A percentile compares a stretch with the other conserved stretches of the same genome.
Evolutionary conservation across 2,888 invertebrate genomes (phyloP).

Genomic region (Phorcus lineatus): DNA sequence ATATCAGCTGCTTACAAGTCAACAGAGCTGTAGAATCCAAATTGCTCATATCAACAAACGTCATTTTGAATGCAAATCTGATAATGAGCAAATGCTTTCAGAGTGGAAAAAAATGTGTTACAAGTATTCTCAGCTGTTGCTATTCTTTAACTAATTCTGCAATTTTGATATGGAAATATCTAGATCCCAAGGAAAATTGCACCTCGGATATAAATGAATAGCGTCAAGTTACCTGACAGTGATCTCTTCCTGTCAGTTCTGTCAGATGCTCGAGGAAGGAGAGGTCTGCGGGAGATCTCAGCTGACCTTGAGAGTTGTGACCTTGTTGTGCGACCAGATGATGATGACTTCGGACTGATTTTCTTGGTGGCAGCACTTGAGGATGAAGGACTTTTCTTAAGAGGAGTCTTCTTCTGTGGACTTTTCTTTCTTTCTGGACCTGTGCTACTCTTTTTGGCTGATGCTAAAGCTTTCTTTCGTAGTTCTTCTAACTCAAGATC

Average conservation of each 20-base stretch:
- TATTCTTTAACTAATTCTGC: too few relatives aligned
- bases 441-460: conserved; percentile 31
- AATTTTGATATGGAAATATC: too few relatives aligned
- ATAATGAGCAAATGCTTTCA: too few relatives aligned
- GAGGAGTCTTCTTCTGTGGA: too few relatives aligned
- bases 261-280: not conserved
- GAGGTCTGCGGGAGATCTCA: not conserved
- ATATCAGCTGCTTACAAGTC: too few relatives aligned
- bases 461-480: conserved; percentile 61
- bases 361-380: not conserved
- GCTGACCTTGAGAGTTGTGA: not conserved
- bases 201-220: not conserved
- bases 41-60: too few relatives aligned
- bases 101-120: too few relatives aligned
- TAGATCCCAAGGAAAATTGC: too few relatives aligned
- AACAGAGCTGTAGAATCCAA: too few relatives aligned
- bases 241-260: conserved; percentile 30
- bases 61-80: too few relatives aligned
- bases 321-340: not conserved
- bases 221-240: not conserved
- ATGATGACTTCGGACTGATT: not conserved
- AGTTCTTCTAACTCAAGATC: conserved; percentile 58
- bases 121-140: too few relatives aligned
- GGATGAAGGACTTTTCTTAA: not conserved
- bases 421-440: too few relatives aligned